Conservation (phyloP, 2,888 invertebrate genomes). For the Scaeva pyrastri region DNA sequence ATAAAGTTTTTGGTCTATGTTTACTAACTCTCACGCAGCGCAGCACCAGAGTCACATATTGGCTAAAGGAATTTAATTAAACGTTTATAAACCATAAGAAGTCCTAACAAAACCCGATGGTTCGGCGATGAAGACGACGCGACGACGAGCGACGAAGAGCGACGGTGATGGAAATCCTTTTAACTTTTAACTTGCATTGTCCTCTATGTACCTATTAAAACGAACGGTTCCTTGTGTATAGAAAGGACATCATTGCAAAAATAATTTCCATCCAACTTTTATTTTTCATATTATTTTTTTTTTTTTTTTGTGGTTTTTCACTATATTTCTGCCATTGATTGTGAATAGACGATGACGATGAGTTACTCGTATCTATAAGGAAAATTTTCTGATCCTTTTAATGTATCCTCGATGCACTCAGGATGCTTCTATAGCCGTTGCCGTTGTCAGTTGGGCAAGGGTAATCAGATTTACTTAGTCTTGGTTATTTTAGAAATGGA, state of each 20-base stretch:
- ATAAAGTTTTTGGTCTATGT: slow-evolving; percentile 51
- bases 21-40: slow-evolving; percentile 55
- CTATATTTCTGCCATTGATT: slow-evolving; percentile 42
- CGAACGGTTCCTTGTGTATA: neutral
- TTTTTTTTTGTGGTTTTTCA: neutral
- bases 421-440: slow-evolving; percentile 1
- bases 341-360: slow-evolving; percentile 50
- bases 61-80: slow-evolving; percentile 66
- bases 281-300: neutral
- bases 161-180: slow-evolving; percentile 57
- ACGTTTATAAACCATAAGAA: slow-evolving; percentile 47
- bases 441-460: slow-evolving; percentile 25
- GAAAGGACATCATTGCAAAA: slow-evolving; percentile 30
- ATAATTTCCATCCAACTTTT: slow-evolving; percentile 24
- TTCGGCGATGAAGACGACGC: neutral
- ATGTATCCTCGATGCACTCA: slow-evolving; percentile 24
- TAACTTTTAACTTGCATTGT: slow-evolving; percentile 57
- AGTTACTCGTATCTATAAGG: slow-evolving; percentile 44
- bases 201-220: neutral
- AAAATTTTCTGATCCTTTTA: slow-evolving; percentile 31
- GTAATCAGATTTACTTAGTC: slow-evolving; percentile 59
- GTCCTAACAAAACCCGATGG: slow-evolving; percentile 29
- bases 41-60: slow-evolving; percentile 47
- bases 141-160: no score
- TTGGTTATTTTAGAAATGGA: slow-evolving; percentile 28